These are phyloP conservation scores for Chouioia cunea DNA, from an alignment of 2,888 invertebrate species.

Conservation along the genomic window DNA sequence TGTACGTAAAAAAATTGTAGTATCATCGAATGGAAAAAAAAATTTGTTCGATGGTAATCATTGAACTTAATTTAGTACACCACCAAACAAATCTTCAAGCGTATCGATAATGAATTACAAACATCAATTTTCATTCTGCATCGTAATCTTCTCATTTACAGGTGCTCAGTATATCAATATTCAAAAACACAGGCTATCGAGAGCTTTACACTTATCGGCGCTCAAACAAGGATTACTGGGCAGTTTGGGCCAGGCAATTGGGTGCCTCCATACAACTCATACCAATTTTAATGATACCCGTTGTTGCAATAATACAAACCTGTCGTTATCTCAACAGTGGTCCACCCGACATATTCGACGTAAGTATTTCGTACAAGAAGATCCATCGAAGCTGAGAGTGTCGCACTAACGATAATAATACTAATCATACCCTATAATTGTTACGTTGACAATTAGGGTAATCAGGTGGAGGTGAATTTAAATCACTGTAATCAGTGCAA, in stretches of 20 bases:
- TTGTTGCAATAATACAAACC: constrained; percentile 80
- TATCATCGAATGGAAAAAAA: no score
- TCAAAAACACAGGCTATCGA: constrained; percentile 77
- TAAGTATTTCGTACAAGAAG: constrained; percentile 70
- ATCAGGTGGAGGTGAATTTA: constrained; percentile 64
- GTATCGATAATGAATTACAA: no score
- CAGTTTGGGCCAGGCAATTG: constrained; percentile 82
- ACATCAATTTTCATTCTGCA: no score
- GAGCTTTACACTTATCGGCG: constrained; percentile 78
- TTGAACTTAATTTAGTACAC: no score
- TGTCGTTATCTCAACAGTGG: constrained; percentile 85
- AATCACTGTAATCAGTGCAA: constrained; percentile 66
- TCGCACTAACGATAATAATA: constrained; percentile 8
- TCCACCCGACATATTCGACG: constrained; percentile 89
- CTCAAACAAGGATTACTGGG: constrained; percentile 79
- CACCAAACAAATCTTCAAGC: no score
- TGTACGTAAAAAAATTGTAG: no score
- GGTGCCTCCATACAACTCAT: constrained; percentile 81
- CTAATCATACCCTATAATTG: constrained; percentile 51
- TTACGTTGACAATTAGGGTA: constrained; percentile 57
- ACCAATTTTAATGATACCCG: constrained; percentile 80
- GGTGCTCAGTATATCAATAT: constrained; percentile 78
- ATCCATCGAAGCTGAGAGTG: background rate
- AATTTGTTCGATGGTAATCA: no score
- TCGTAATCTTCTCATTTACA: constrained; percentile 53